A percentile compares a stretch with the other conserved stretches of the same genome.
These are phyloP conservation scores for Hippocampus mohnikei DNA, from an alignment of 2,113 vertebrate species.

Conservation along the genomic window DNA sequence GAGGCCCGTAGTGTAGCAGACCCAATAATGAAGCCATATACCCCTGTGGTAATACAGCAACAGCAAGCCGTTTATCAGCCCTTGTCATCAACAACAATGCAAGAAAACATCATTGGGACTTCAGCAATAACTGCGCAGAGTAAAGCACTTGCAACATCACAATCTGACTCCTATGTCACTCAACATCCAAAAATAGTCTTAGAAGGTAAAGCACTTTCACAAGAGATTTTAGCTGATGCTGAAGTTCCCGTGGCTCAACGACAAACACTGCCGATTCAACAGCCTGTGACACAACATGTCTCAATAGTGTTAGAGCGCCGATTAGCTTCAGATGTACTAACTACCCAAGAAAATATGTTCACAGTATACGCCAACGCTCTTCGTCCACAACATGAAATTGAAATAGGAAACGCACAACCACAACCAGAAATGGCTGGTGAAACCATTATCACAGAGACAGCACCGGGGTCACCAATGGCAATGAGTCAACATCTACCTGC, in stretches of 20 bases:
- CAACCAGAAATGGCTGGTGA: constrained; percentile 21
- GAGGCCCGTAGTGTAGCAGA: constrained; percentile 44
- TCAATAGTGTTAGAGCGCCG: constrained; percentile 16
- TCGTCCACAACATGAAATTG: constrained; percentile 6
- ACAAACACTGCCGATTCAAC: constrained; percentile 30
- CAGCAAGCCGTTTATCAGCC: constrained; percentile 31
- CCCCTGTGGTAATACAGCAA: constrained; percentile 25
- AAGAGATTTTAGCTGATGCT: constrained; percentile 20
- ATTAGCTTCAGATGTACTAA: constrained; percentile 6
- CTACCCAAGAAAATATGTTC: constrained; percentile 17
- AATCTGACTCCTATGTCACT: constrained; percentile 13
- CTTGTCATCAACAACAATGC: constrained; percentile 12
- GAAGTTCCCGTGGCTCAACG: constrained; percentile 18
- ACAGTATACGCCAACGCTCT: constrained; percentile 8
- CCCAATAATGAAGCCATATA: constrained; percentile 64
- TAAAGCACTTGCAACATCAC: constrained; percentile 25
- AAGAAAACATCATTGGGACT: constrained; percentile 29
- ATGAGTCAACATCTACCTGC: constrained; percentile 23
- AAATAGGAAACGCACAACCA: constrained; percentile 28
- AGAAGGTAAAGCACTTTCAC: constrained; percentile 11
- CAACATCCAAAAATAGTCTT: constrained; percentile 8
- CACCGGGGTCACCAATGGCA: constrained; percentile 19
- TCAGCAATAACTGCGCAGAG: constrained; percentile 17
- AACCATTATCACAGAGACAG: constrained; percentile 15
- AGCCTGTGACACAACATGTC: constrained; percentile 32